Percentiles rank a stretch among this genome's conserved stretches.
phyloP scores from a whole-genome alignment of 2,797 vertebrate genomes.

The Acestrorhynchus altus region DNA sequence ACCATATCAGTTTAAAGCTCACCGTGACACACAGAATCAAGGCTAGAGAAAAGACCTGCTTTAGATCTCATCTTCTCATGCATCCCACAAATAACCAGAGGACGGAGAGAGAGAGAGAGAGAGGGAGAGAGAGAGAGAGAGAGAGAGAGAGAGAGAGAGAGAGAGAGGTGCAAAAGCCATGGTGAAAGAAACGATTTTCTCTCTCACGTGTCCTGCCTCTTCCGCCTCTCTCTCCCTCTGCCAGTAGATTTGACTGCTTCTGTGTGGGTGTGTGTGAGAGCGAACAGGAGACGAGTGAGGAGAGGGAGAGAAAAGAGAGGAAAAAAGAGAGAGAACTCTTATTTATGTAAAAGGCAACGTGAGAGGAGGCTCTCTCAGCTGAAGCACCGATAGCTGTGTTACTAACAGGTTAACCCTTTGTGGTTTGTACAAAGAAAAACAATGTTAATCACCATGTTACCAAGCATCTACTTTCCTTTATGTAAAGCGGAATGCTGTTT shows the following conservation, averaged over 20 bases:
- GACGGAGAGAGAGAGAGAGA: conserved; percentile 11
- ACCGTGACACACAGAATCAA: conserved; percentile 33
- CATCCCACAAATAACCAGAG: conserved; percentile 52
- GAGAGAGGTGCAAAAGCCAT: conserved; percentile 45
- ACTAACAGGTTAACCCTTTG: conserved; percentile 51
- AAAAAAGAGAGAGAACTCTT: conserved; percentile 42
- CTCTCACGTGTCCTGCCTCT: conserved; percentile 59
- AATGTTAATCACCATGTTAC: too few relatives aligned
- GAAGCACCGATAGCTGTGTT: conserved; percentile 48
- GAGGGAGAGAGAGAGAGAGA: conserved; percentile 24
- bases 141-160: conserved; percentile 12
- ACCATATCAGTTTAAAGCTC: conserved; percentile 23
- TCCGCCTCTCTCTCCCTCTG: conserved; percentile 53
- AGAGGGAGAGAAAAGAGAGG: conserved; percentile 9
- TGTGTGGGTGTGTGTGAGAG: conserved; percentile 63
- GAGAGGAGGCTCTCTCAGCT: conserved; percentile 52
- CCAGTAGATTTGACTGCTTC: conserved; percentile 58
- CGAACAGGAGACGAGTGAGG: conserved; percentile 40
- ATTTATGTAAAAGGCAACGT: conserved; percentile 57
- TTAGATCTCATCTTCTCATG: conserved; percentile 50
- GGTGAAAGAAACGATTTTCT: conserved; percentile 59
- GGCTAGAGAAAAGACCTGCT: conserved; percentile 44
- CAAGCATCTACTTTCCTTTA: too few relatives aligned
- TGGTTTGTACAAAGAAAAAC: too few relatives aligned
- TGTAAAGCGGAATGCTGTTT: too few relatives aligned